Evolutionary conservation across 2,888 invertebrate genomes (phyloP).

Genomic region (Noctua pronuba): DNA sequence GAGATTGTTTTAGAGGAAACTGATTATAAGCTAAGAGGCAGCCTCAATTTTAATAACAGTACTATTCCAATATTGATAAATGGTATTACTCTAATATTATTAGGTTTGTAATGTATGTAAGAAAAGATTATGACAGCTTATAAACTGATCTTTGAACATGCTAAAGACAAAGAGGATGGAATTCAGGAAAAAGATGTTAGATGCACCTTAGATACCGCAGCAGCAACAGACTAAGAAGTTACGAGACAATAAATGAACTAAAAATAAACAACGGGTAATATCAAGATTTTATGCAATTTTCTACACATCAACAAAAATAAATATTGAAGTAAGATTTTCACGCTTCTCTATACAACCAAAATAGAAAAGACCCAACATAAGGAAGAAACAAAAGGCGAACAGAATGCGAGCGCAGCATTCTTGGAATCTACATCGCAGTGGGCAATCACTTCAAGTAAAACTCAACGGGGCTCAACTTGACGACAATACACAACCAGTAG

Average conservation of each 20-base stretch:
- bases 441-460: constrained; percentile 79
- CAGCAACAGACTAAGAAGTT: not conserved
- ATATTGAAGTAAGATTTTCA: constrained; percentile 49
- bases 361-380: constrained; percentile 56
- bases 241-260: not conserved
- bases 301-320: constrained; percentile 37
- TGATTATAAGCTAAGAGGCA: not conserved
- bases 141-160: not conserved
- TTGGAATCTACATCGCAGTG: constrained; percentile 75
- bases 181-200: not conserved
- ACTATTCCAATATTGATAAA: not conserved
- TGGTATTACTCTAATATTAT: not conserved
- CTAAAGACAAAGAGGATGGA: not conserved
- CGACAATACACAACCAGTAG: constrained; percentile 82
- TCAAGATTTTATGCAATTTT: constrained; percentile 27
- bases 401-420: constrained; percentile 53
- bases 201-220: not conserved
- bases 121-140: not conserved
- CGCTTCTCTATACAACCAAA: constrained; percentile 43
- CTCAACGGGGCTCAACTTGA: constrained; percentile 77
- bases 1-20: constrained; percentile 18
- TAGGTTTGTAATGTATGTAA: not conserved
- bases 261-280: not conserved
- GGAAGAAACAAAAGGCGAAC: constrained; percentile 47
- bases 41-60: not conserved